A percentile compares a stretch with the other conserved stretches of the same genome.
Conservation (phyloP, 2,888 invertebrate genomes). For the Eugnorisma glareosa region DNA sequence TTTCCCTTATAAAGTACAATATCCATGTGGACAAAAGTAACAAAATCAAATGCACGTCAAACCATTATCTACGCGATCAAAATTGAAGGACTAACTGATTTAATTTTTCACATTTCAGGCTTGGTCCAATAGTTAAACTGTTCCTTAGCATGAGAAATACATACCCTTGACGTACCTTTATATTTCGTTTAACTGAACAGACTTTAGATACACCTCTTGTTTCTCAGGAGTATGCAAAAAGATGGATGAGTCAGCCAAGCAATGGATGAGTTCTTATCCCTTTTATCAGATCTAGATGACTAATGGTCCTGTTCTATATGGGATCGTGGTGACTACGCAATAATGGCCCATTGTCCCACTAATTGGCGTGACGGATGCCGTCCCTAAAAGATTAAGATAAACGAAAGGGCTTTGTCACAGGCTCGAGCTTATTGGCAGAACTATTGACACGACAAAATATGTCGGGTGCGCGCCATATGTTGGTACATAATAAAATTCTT, state of each 20-base stretch:
- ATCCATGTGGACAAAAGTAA: neutral
- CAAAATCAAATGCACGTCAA: too few relatives aligned
- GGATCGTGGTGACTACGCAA: conserved; percentile 78
- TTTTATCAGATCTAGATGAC: conserved; percentile 81
- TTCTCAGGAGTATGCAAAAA: conserved; percentile 78
- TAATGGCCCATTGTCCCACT: conserved; percentile 74
- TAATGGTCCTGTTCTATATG: conserved; percentile 75
- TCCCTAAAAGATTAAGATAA: conserved; percentile 79
- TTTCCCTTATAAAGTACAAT: neutral
- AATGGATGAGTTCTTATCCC: conserved; percentile 72
- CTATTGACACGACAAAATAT: conserved; percentile 58
- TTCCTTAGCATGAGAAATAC: neutral
- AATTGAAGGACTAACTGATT: neutral
- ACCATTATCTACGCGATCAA: neutral
- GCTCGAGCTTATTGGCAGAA: conserved; percentile 58
- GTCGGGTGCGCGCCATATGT: conserved; percentile 59
- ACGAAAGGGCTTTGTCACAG: conserved; percentile 70
- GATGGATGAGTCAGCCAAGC: conserved; percentile 77
- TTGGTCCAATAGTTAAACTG: neutral
- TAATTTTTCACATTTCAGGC: neutral
- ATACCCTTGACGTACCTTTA: neutral
- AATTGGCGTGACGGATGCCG: conserved; percentile 76
- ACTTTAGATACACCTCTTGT: conserved; percentile 53
- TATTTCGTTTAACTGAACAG: neutral
- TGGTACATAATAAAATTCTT: conserved; percentile 45